These are phyloP conservation scores for Syngnathoides biaculeatus DNA, from an alignment of 2,113 vertebrate species.

Conservation along the genomic window DNA sequence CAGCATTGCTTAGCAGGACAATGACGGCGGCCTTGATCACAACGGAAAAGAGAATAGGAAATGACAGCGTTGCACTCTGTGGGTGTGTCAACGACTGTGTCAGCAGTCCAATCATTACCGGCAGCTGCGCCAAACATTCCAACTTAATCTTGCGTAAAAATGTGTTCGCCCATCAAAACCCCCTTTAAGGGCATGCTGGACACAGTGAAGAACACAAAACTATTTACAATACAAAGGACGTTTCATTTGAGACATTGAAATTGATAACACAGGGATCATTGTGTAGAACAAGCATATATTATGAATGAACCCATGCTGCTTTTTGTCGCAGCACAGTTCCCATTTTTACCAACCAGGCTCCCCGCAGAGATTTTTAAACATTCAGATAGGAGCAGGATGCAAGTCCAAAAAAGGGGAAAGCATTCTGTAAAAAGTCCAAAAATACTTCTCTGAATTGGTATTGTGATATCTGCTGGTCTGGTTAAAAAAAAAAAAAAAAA, in stretches of 20 bases:
- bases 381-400: slow-evolving; percentile 22
- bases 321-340: slow-evolving; percentile 21
- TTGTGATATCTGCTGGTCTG: background rate
- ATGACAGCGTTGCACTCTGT: slow-evolving; percentile 51
- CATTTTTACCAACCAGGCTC: slow-evolving; percentile 19
- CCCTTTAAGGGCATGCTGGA: slow-evolving; percentile 18
- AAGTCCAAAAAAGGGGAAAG: slow-evolving; percentile 23
- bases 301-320: slow-evolving; percentile 21
- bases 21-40: slow-evolving; percentile 49
- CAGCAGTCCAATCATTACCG: slow-evolving; percentile 40
- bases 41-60: slow-evolving; percentile 47
- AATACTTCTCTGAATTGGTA: slow-evolving; percentile 8
- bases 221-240: background rate
- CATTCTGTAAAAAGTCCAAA: slow-evolving; percentile 21
- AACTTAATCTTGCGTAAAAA: slow-evolving; percentile 50
- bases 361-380: background rate
- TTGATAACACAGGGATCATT: background rate
- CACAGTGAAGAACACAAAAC: background rate
- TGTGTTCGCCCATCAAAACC: slow-evolving; percentile 28
- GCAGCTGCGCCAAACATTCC: slow-evolving; percentile 54
- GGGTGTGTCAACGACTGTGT: slow-evolving; percentile 31
- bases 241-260: background rate
- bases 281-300: background rate
- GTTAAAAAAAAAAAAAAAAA: background rate
- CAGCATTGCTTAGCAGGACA: slow-evolving; percentile 15